These are phyloP conservation scores for Anthoscopus minutus DNA, from an alignment of 2,113 vertebrate species.

Conservation along the genomic window DNA sequence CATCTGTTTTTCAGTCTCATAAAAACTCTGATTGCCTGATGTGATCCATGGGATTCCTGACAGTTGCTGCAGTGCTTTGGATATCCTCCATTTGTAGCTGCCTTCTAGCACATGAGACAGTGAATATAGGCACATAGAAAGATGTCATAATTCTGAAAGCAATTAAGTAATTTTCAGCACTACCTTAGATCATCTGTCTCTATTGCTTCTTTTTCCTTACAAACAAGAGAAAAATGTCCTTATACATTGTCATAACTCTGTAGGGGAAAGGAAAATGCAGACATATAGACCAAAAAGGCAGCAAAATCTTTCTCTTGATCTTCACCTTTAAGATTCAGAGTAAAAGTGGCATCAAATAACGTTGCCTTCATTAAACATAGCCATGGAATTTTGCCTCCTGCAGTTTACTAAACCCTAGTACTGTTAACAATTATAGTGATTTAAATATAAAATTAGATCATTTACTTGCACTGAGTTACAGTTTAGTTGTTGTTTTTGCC, in stretches of 20 bases:
- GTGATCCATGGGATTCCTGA: background rate
- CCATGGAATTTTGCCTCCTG: background rate
- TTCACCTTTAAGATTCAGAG: background rate
- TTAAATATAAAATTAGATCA: background rate
- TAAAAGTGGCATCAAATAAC: background rate
- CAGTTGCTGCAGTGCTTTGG: background rate
- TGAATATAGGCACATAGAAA: background rate
- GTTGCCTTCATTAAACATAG: background rate
- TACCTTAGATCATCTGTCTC: background rate
- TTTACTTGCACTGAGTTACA: background rate
- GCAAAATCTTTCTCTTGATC: background rate
- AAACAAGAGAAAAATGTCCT: background rate
- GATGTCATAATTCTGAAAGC: background rate
- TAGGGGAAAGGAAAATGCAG: background rate
- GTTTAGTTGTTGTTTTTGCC: background rate
- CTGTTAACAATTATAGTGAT: background rate
- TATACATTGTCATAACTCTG: background rate
- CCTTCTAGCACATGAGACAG: background rate
- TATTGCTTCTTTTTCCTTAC: background rate
- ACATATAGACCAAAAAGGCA: background rate
- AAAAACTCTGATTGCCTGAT: background rate
- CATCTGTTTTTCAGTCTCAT: background rate
- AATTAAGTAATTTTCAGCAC: fast-evolving
- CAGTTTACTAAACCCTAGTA: background rate
- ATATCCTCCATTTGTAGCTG: background rate